These are phyloP conservation scores for Shargacucullia verbasci DNA, from an alignment of 2,888 invertebrate species.

Conservation along the genomic window DNA sequence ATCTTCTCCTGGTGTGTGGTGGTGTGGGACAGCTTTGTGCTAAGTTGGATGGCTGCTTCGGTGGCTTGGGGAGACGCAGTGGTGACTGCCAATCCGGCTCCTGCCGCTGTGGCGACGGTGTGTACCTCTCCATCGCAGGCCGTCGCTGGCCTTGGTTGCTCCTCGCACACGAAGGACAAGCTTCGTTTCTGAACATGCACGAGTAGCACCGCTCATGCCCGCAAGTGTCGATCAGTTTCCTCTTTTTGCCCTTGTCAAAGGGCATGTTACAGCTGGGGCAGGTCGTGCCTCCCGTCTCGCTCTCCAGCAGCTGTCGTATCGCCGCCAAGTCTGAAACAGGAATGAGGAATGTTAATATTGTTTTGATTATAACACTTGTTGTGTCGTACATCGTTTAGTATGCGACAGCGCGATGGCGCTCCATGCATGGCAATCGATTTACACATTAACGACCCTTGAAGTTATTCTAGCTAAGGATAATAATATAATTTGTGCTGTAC, in stretches of 20 bases:
- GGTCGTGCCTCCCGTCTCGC: constrained; percentile 91
- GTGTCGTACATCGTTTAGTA: constrained; percentile 56
- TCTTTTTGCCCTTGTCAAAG: constrained; percentile 98
- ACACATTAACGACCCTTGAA: constrained; percentile 74
- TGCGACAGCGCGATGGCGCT: constrained; percentile 56
- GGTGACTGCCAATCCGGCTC: constrained; percentile 86
- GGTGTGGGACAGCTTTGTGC: constrained; percentile 95
- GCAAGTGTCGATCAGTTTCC: constrained; percentile 97
- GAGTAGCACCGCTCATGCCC: constrained; percentile 98
- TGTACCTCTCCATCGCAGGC: constrained; percentile 84
- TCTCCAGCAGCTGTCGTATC: constrained; percentile 93
- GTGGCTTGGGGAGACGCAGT: constrained; percentile 89
- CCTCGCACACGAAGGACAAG: constrained; percentile 94
- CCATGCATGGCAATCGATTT: constrained; percentile 74
- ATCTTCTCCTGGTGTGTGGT: constrained; percentile 92
- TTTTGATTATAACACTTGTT: constrained; percentile 47
- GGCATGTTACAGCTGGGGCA: constrained; percentile 97
- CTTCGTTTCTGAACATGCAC: constrained; percentile 97
- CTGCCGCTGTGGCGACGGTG: constrained; percentile 83
- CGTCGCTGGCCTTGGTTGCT: constrained; percentile 75
- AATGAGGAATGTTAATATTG: constrained; percentile 55
- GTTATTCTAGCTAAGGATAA: constrained; percentile 67
- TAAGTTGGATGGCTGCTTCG: constrained; percentile 87
- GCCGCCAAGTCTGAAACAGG: constrained; percentile 94
- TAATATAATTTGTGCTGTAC: constrained; percentile 64